Percentiles rank a stretch among this genome's conserved stretches.
phyloP scores from a whole-genome alignment of 1,140 invertebrate species.

The Metopolophium dirhodum region DNA sequence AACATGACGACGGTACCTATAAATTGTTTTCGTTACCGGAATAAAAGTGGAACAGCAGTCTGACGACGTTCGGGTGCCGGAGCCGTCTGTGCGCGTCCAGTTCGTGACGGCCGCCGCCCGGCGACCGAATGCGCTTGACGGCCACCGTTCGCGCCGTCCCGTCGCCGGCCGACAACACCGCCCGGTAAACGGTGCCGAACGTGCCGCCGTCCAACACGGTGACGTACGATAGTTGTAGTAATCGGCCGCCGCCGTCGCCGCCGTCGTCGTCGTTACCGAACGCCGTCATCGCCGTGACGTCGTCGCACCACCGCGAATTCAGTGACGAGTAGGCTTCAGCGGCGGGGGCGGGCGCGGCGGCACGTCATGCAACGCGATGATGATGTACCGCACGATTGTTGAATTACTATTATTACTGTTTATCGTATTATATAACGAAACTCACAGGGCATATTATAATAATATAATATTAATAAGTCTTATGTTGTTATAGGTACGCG shows the following conservation, averaged over 20 bases:
- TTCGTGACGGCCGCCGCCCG: background rate
- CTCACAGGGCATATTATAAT: background rate
- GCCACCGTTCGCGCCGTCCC: background rate
- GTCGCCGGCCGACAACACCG: background rate
- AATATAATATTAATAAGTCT: background rate
- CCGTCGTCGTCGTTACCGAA: background rate
- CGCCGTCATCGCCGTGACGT: conserved; percentile 21
- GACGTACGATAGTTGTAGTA: background rate
- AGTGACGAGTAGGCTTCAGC: background rate
- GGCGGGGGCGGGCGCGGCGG: background rate
- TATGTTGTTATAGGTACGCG: background rate
- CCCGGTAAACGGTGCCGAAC: conserved; percentile 31
- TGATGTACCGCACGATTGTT: background rate
- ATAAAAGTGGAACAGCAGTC: conserved; percentile 41
- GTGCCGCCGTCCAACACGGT: conserved; percentile 13
- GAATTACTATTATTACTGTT: background rate
- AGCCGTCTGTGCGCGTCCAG: conserved; percentile 16
- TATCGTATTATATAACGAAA: background rate
- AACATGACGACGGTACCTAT: background rate
- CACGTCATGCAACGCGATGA: background rate
- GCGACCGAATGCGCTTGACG: conserved; percentile 13
- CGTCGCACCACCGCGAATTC: background rate
- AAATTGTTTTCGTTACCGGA: background rate
- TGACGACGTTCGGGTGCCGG: conserved; percentile 18
- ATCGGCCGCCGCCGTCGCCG: background rate